Percentiles rank a stretch among this genome's conserved stretches.
Conservation (phyloP, 2,888 invertebrate genomes). For the Cephonodes hylas region DNA sequence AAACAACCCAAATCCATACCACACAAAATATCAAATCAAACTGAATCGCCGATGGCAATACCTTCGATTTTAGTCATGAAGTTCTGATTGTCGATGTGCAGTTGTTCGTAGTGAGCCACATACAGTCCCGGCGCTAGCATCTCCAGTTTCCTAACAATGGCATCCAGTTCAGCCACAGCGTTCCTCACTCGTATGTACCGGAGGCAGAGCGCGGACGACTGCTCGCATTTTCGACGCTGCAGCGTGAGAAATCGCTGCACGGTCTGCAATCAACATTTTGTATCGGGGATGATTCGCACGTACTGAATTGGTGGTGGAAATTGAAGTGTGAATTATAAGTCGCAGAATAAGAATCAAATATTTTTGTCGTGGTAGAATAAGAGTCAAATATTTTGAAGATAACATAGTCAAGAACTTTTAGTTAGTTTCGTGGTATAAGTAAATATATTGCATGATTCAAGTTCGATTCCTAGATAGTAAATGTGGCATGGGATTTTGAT, state of each 20-base stretch:
- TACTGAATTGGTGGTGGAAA: too few relatives aligned
- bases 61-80: slow-evolving; percentile 71
- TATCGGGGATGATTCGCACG: too few relatives aligned
- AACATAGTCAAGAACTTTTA: too few relatives aligned
- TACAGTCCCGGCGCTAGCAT: slow-evolving; percentile 68
- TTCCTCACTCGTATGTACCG: slow-evolving; percentile 68
- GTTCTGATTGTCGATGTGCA: slow-evolving; percentile 66
- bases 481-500: too few relatives aligned
- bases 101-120: slow-evolving; percentile 70
- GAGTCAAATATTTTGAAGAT: too few relatives aligned
- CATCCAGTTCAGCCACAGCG: slow-evolving; percentile 63
- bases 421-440: too few relatives aligned
- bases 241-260: slow-evolving; percentile 60
- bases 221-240: slow-evolving; percentile 63
- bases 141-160: slow-evolving; percentile 60
- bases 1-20: too few relatives aligned
- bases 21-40: too few relatives aligned
- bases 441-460: too few relatives aligned
- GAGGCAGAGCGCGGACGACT: slow-evolving; percentile 59
- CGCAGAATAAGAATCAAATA: too few relatives aligned
- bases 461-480: too few relatives aligned
- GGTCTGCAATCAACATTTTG: slow-evolving; percentile 42
- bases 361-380: too few relatives aligned
- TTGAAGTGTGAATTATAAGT: background rate
- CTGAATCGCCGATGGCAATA: slow-evolving; percentile 30